Base-by-base conservation (phyloP, 2,113 vertebrate species). In the Bucco capensis region DNA sequence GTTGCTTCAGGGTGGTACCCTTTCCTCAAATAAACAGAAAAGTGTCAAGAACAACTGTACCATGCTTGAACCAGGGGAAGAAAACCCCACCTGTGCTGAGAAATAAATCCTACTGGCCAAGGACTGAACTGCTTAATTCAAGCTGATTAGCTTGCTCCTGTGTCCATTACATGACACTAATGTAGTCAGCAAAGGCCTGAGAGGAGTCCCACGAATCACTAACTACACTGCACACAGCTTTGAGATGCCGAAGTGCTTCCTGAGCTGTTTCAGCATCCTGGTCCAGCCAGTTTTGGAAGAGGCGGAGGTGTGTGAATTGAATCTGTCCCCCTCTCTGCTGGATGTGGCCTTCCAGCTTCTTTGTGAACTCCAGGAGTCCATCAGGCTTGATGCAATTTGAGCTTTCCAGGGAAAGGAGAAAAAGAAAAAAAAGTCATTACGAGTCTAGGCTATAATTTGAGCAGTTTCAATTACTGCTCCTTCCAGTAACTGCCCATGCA, bases 381-480 rank as follows among this genome's bases (percentile, higher is more conserved):
- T 98, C 97, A 3, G 98, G 98, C 82, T 98, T 98, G 81, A 99
- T 99, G 88, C 98, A 99, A 85, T 99, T 99, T 22, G 98, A 98
- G 93, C 99, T 99, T 94, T 83, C 61, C 88, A 94, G 60, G 60
- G 37, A 96, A 81, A 92, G 56, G 70, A 54, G 5, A 31, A 73
- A 19, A 50, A 67, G 47, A 23, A 10, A 25, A n/a, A 50, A 19
- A 28, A 30, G 14, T 23, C 35, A 46, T 17, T 57, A 86, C 33
- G 11, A 70, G 8, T 46, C 14, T 37, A 56, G 17, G 38, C 38
- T 83, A 2, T 44, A 56, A 47, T 69, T 33, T 12, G 7, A 86
- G 35, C 17, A 56, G 14, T 84, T 89, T 62, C 76, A 86, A 70
- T 80, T 27, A 28, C 47, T 49, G 16, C 21, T 83, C 46, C 11